phyloP scores from a whole-genome alignment of 2,888 invertebrate species.

The Scaptomyza parva region DNA sequence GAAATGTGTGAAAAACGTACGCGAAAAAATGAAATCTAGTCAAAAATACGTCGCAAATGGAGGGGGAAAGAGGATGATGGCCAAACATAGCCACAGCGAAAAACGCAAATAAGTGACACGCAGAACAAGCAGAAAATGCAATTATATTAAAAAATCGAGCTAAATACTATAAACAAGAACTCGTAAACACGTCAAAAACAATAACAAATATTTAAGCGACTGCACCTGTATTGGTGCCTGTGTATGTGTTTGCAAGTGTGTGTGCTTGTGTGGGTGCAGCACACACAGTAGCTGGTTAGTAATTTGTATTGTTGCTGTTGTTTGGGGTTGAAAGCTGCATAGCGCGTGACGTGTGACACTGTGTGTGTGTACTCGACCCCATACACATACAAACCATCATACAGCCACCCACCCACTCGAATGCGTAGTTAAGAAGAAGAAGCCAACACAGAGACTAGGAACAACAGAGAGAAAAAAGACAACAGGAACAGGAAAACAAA shows the following conservation, averaged over 20 bases:
- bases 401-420: slow-evolving; percentile 29
- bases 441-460: slow-evolving; percentile 40
- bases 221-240: slow-evolving; percentile 27
- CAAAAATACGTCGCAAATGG: slow-evolving; percentile 64
- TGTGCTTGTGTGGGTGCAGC: slow-evolving; percentile 54
- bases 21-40: slow-evolving; percentile 74
- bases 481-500: slow-evolving; percentile 16
- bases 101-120: slow-evolving; percentile 78
- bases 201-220: slow-evolving; percentile 21
- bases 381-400: slow-evolving; percentile 21
- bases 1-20: slow-evolving; percentile 39
- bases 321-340: slow-evolving; percentile 76
- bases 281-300: slow-evolving; percentile 43
- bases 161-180: slow-evolving; percentile 47
- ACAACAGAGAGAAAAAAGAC: slow-evolving; percentile 20
- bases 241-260: slow-evolving; percentile 34
- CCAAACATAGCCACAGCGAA: slow-evolving; percentile 63
- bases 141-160: slow-evolving; percentile 57
- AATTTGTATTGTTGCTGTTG: slow-evolving; percentile 44
- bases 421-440: slow-evolving; percentile 49
- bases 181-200: slow-evolving; percentile 38
- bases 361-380: slow-evolving; percentile 42
- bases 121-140: slow-evolving; percentile 60
- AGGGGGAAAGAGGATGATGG: slow-evolving; percentile 59
- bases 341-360: slow-evolving; percentile 72